A percentile compares a stretch with the other conserved stretches of the same genome.
These are phyloP conservation scores for Sebastiscus albofasciatus DNA, from an alignment of 2,797 vertebrate genomes.

Conservation along the genomic window DNA sequence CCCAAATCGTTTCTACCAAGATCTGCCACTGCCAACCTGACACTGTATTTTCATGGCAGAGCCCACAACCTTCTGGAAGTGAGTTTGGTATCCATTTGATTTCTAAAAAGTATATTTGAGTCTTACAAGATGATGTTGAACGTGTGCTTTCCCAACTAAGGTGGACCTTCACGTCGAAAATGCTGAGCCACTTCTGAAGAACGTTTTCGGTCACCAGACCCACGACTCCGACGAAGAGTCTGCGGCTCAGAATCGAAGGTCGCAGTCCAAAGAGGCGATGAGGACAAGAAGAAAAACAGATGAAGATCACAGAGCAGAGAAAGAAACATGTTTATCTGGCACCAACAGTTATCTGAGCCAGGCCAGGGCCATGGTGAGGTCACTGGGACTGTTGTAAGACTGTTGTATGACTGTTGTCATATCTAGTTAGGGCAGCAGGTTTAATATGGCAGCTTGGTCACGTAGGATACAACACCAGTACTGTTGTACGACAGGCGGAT, in stretches of 20 bases:
- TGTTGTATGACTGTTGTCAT: background rate
- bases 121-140: background rate
- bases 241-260: conserved; percentile 25
- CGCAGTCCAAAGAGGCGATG: conserved; percentile 41
- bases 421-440: background rate
- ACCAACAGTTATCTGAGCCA: conserved; percentile 78
- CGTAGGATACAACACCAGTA: background rate
- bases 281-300: conserved; percentile 60
- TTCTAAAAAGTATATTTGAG: background rate
- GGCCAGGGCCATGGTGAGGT: conserved; percentile 84
- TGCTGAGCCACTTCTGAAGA: conserved; percentile 81
- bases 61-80: conserved; percentile 90
- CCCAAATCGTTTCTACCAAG: conserved; percentile 88
- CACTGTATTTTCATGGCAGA: conserved; percentile 82
- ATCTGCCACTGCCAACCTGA: conserved; percentile 84
- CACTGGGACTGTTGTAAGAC: conserved; percentile 2
- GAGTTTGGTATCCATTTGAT: conserved; percentile 40
- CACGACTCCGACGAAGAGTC: conserved; percentile 55
- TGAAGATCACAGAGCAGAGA: conserved; percentile 26
- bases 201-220: conserved; percentile 72
- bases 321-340: conserved; percentile 77
- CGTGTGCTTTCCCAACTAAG: conserved; percentile 60
- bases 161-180: conserved; percentile 86
- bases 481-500: background rate
- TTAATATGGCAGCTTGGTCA: conserved; percentile 1